Conservation (phyloP, 2,113 vertebrate species). For the Chamaea fasciata region DNA sequence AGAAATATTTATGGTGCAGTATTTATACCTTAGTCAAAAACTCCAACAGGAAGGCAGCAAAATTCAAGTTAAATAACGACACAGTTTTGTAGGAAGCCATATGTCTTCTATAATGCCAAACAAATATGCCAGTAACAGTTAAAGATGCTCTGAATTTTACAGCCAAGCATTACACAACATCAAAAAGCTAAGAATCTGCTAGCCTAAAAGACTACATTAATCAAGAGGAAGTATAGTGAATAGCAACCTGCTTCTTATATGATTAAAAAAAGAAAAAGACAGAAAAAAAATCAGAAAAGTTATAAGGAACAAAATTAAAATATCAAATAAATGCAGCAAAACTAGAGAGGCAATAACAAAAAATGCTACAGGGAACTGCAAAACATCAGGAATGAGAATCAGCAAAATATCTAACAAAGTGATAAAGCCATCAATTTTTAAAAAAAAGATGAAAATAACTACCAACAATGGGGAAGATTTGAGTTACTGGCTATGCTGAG, state of each 20-base stretch:
- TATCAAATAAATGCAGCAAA: neutral
- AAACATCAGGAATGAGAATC: neutral
- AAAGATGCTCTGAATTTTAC: constrained; percentile 1
- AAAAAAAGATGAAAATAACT: neutral
- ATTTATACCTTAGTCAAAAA: neutral
- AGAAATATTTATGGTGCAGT: constrained; percentile 11
- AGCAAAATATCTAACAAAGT: constrained; percentile 4
- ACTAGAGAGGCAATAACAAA: neutral
- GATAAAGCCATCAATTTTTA: neutral
- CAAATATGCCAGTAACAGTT: constrained; percentile 8
- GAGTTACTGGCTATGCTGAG: neutral
- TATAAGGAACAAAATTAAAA: neutral
- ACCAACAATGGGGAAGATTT: neutral
- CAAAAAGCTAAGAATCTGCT: neutral
- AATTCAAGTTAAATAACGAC: constrained; percentile 9
- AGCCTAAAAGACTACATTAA: neutral
- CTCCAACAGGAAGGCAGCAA: neutral
- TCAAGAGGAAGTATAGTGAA: neutral
- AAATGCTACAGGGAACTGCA: neutral
- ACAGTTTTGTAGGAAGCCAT: constrained; percentile 11
- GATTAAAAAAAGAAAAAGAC: neutral
- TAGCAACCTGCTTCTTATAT: neutral
- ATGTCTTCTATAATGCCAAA: constrained; percentile 30
- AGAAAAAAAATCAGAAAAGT: neutral
- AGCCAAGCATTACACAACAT: neutral